phyloP scores from a whole-genome alignment of 2,797 vertebrate genomes.

The Triplophysa yarkandensis region DNA sequence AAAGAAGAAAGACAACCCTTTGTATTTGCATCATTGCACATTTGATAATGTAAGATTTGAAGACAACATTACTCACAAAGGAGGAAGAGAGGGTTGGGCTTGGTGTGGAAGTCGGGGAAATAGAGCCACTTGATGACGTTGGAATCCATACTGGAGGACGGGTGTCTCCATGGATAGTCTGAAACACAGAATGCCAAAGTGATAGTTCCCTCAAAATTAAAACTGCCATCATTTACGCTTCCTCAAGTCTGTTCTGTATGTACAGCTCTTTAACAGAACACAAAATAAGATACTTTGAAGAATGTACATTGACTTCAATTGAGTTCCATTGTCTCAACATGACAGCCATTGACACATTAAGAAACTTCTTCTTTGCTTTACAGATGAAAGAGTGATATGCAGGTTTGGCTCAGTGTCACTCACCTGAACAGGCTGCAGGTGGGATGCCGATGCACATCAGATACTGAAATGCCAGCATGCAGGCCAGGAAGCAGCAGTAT shows the following conservation, averaged over 20 bases:
- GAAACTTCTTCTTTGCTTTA: too few species aligned
- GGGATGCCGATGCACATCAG: slow-evolving; percentile 91
- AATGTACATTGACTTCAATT: not conserved
- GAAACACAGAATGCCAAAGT: slow-evolving; percentile 24
- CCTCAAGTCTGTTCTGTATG: too few species aligned
- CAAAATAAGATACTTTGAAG: too few species aligned
- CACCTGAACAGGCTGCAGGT: slow-evolving; percentile 89
- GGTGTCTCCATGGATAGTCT: slow-evolving; percentile 93
- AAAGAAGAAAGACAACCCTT: not conserved
- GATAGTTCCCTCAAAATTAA: too few species aligned
- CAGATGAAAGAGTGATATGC: too few species aligned
- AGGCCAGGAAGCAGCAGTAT: slow-evolving; percentile 92
- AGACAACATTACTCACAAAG: slow-evolving; percentile 81
- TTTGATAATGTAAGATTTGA: not conserved
- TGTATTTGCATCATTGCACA: not conserved
- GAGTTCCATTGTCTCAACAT: too few species aligned
- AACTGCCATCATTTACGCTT: too few species aligned
- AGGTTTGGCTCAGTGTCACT: slow-evolving; percentile 20
- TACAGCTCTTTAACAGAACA: too few species aligned
- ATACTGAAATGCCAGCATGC: slow-evolving; percentile 88
- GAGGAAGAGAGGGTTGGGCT: slow-evolving; percentile 88
- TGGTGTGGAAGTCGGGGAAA: slow-evolving; percentile 89
- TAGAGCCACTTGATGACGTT: slow-evolving; percentile 96
- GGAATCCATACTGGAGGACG: slow-evolving; percentile 83
- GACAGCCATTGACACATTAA: too few species aligned